Percentiles rank a stretch among this genome's conserved stretches.
Evolutionary conservation across 2,797 vertebrate genomes (phyloP).

Genomic region (Falco berigora): DNA sequence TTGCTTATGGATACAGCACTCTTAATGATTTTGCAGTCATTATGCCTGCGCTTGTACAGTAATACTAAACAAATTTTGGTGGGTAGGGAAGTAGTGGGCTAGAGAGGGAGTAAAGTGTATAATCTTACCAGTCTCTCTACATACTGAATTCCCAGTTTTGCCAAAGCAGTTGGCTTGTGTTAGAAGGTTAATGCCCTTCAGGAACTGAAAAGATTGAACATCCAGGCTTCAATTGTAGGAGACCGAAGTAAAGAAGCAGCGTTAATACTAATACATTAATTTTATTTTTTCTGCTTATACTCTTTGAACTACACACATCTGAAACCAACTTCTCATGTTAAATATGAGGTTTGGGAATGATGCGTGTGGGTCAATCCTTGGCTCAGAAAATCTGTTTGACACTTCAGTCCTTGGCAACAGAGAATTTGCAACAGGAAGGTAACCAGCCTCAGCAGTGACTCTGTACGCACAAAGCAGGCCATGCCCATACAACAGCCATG

Average conservation of each 20-base stretch:
- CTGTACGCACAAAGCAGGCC: neutral
- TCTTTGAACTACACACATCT: neutral
- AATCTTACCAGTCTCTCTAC: neutral
- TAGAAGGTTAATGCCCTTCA: neutral
- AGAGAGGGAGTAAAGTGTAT: neutral
- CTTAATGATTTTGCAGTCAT: neutral
- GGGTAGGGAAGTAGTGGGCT: neutral
- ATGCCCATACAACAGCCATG: neutral
- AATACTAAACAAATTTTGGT: neutral
- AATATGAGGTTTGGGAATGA: neutral
- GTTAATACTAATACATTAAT: neutral
- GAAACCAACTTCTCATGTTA: slow-evolving; percentile 15
- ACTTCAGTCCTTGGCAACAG: neutral
- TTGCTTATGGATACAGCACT: neutral
- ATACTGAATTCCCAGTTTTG: accelerated
- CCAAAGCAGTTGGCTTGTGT: neutral
- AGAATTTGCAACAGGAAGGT: neutral
- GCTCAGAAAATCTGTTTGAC: slow-evolving; percentile 2
- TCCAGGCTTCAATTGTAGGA: neutral
- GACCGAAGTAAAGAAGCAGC: neutral
- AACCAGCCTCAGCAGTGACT: neutral
- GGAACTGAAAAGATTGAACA: neutral
- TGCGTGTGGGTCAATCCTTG: slow-evolving; percentile 6
- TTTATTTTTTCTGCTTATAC: neutral
- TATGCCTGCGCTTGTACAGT: neutral